Evolutionary conservation across 2,113 vertebrate genomes (phyloP), one percentile per base, ranked within the genome.

Genomic region (Platanista minor): DNA sequence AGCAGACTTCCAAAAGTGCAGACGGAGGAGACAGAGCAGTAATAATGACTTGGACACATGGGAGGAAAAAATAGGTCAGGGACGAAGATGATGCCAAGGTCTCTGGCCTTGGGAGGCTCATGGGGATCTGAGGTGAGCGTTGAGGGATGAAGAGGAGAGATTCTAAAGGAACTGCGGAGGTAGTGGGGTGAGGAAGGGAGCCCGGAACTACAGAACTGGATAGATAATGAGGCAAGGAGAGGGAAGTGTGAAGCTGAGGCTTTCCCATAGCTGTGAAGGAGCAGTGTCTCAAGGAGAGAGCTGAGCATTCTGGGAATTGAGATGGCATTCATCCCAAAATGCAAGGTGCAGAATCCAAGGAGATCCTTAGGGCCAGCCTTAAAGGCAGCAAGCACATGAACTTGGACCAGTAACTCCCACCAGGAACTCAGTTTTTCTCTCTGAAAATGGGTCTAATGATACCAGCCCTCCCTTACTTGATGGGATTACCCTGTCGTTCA

Each of bases 11-110:
- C 98, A 98, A 92, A 93, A 88, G 94, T 80, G 84, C 97, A 97
- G 98, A 93, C 96, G 2, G 93, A 94, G 96, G 87, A 97, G 97
- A 97, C 59, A 15, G 90, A 90, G 96, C 91, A 12, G 96, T 92
- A 96, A 97, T 97, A 97, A 97, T 95, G 95, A 97, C 95, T 98
- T 98, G 97, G 96, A 96, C 93, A 95, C 96, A 97, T 64, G 41
- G 95, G 92, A 98, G 97, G 98, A 98, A 96, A 97, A 98, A 97
- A 95, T 89, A 97, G 96, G 97, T 98, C 97, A 98, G 93, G 95
- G 88, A 97, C 46, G 10, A 95, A 94, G 96, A 88, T 33, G 71
- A 96, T 12, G 97, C 95, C 94, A 97, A 96, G 84, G 95, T 97
- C 98, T 97, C 92, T 97, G 92, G 92, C 81, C 89, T 95, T 93